Evolutionary conservation across 2,888 invertebrate genomes (phyloP), one percentile per base, ranked within the genome.

Genomic region (Luperina nickerlii): DNA sequence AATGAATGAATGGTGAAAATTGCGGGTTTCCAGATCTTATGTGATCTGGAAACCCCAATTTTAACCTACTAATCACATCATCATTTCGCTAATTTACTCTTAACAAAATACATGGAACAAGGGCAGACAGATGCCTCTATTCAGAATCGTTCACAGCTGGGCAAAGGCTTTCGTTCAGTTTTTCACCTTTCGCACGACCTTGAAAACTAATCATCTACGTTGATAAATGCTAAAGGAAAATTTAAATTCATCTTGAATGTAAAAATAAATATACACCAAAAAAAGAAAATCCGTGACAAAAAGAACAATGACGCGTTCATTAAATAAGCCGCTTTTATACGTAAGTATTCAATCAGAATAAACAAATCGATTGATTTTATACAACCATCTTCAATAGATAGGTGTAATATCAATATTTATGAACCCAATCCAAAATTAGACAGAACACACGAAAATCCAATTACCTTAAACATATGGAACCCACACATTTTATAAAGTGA

Each of bases 391-490:
- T 27, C 24, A 79, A 68, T 68, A 62, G 2, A 81, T 71, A 48
- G 71, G 27, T 68, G 48, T 75, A 62, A 74, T 32, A 87, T 84
- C 65, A 76, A 83, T 87, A 86, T 86, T 82, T 68, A 75, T 83
- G 65, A 74, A 20, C 27, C 54, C 65, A 69, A 66, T 68, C 48
- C 20, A 38, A 75, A 83, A 82, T 76, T 67, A 67, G 73, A 83
- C 66, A 74, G 57, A 48, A 79, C 74, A 74, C 71, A 79, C 20
- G 27, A 72, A 87, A 80, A 76, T 71, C 42, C 75, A 83, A 87
- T 81, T 81, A 78, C 38, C n/a, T 70, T 27, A 13, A 77, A 65
- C 69, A 71, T 63, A 65, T 73, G 27, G 87, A 88, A 81, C 87
- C 88, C 79, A 86, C 57, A 74, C 70, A 60, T 9, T 54, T 48